Evolutionary conservation across 2,113 vertebrate species (phyloP), one percentile per base, ranked within the genome.

Genomic region (Neoarius graeffei): DNA sequence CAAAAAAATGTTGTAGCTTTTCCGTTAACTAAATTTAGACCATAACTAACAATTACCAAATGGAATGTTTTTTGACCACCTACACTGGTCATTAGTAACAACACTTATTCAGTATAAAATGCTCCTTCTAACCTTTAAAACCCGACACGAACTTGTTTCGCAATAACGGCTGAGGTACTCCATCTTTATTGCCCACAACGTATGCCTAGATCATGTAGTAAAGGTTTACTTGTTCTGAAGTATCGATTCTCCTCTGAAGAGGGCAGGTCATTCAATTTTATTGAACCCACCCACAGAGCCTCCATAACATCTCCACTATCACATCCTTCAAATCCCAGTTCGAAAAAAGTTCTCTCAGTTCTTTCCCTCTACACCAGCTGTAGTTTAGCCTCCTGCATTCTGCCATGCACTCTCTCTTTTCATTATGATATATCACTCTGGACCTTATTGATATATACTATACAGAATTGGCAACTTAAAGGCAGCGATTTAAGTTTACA

Each of bases 231-330:
- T 83, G 42, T 67, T 83, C 82, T 83, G 35, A 83, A 67, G 62
- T 66, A 83, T 83, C 7, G 82, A 83, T 67, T 83, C 60, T 52
- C 62, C 25, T 83, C 62, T 50, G 82, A 66, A 52, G 82, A 57
- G 82, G 62, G 82, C 82, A 83, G 62, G 82, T 83, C 82, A 67
- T 83, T 83, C 82, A 83, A 83, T 83, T 83, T 67, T 83, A 83
- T 83, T 83, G 82, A 83, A 67, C 52, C 82, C 62, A 67, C 82
- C 82, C 62, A 83, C 82, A 83, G 82, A 67, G 62, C 82, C 82
- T 27, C 42, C 25, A 15, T 52, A 83, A 66, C 82, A 83, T 64
- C 82, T 52, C 62, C 82, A 66, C 82, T 52, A 83, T 83, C 82
- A 52, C 13, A 48, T 67, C 82, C 82, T 83, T 83, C 82, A 83